Evolutionary conservation across 2,113 vertebrate species (phyloP).

Genomic region (Malurus cyaneus): DNA sequence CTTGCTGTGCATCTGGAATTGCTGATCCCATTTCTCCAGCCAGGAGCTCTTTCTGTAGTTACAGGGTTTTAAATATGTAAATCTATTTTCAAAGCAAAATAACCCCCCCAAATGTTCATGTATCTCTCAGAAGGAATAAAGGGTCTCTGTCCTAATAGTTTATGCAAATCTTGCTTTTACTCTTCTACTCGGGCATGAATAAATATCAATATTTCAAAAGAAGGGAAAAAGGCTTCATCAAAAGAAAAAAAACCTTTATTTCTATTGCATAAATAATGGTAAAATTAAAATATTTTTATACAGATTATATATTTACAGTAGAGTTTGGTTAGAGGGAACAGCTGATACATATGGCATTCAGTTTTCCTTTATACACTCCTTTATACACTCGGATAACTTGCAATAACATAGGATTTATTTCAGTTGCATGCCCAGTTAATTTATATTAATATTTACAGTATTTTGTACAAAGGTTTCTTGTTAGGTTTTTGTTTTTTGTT

Average conservation of each 20-base stretch:
- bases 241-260: conserved; percentile 83
- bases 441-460: conserved; percentile 83
- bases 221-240: conserved; percentile 52
- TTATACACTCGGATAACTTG: conserved; percentile 83
- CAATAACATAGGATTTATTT: conserved; percentile 76
- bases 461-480: conserved; percentile 71
- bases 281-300: conserved; percentile 88
- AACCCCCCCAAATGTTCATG: not conserved
- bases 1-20: not conserved
- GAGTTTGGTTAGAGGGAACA: conserved; percentile 81
- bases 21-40: not conserved
- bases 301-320: conserved; percentile 93
- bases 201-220: conserved; percentile 10
- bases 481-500: not conserved
- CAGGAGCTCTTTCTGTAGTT: not conserved
- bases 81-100: conserved; percentile 45
- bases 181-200: not conserved
- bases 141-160: not conserved
- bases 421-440: conserved; percentile 84
- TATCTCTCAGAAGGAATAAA: not conserved
- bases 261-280: conserved; percentile 94
- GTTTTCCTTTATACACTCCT: conserved; percentile 76
- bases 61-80: conserved; percentile 43
- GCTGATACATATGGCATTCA: conserved; percentile 80
- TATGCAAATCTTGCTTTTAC: conserved; percentile 10